phyloP scores from a whole-genome alignment of 2,797 vertebrate genomes.

The Takifugu rubripes region DNA sequence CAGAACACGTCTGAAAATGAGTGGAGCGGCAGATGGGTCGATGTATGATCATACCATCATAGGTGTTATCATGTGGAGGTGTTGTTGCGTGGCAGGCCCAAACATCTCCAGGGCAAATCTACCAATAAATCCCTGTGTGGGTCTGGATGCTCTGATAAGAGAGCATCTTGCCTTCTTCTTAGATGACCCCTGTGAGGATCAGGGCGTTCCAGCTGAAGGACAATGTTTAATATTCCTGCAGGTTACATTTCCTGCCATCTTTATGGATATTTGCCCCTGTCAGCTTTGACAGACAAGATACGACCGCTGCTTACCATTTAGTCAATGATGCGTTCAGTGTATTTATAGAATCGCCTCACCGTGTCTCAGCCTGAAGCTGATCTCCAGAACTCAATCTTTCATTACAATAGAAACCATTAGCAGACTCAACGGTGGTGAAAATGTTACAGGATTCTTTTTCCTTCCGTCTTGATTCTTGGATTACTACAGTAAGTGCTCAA shows the following conservation, averaged over 20 bases:
- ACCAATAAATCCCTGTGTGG: constrained; percentile 22
- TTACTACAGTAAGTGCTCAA: constrained; percentile 5
- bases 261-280: too few relatives aligned
- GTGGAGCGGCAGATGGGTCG: constrained; percentile 26
- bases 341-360: constrained; percentile 34
- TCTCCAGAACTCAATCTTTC: constrained; percentile 51
- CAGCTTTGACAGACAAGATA: constrained; percentile 18
- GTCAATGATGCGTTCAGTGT: constrained; percentile 22
- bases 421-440: constrained; percentile 32
- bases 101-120: constrained; percentile 30
- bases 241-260: neutral
- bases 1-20: constrained; percentile 27
- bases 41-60: constrained; percentile 38
- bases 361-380: constrained; percentile 38
- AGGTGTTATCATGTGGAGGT: constrained; percentile 33
- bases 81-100: constrained; percentile 12
- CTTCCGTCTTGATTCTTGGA: constrained; percentile 11
- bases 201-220: constrained; percentile 4
- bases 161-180: constrained; percentile 28
- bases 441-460: constrained; percentile 8
- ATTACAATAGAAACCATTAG: constrained; percentile 52
- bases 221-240: neutral
- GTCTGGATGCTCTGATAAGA: constrained; percentile 54
- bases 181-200: constrained; percentile 24
- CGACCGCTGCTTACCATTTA: constrained; percentile 29